Evolutionary conservation across 2,888 invertebrate species (phyloP).

Genomic region (Siphonodentalium dalli): DNA sequence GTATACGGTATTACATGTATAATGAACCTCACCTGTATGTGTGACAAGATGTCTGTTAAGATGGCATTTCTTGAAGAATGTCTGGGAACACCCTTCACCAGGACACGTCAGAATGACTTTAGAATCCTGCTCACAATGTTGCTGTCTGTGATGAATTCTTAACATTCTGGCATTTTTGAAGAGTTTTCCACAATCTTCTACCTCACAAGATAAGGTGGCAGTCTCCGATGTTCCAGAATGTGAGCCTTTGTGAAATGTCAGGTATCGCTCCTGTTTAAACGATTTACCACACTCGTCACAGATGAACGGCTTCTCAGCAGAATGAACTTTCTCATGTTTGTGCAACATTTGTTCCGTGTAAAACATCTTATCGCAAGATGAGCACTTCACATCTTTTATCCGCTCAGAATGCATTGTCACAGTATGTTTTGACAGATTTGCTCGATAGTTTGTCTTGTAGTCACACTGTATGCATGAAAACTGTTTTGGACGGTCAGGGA

Average conservation of each 20-base stretch:
- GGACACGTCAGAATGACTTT: conserved; percentile 54
- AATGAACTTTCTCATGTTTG: conserved; percentile 52
- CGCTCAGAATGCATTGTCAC: conserved; percentile 49
- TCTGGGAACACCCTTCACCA: conserved; percentile 54
- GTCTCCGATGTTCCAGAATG: too few relatives aligned
- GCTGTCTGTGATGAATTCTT: conserved; percentile 52
- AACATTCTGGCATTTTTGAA: conserved; percentile 54
- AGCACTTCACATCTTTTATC: conserved; percentile 34
- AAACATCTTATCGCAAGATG: conserved; percentile 55
- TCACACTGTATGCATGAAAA: conserved; percentile 51
- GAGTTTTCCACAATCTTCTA: conserved; percentile 52
- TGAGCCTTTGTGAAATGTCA: conserved; percentile 49
- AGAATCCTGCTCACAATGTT: conserved; percentile 50
- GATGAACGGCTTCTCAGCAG: conserved; percentile 45
- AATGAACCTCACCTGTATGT: conserved; percentile 62
- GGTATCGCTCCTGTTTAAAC: conserved; percentile 52
- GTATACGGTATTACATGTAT: too few relatives aligned
- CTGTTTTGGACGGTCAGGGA: conserved; percentile 54
- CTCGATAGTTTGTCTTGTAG: conserved; percentile 56
- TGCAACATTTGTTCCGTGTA: conserved; percentile 53
- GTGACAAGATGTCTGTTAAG: conserved; percentile 59
- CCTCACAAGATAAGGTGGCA: too few relatives aligned
- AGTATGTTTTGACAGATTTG: conserved; percentile 55
- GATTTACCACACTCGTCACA: conserved; percentile 55
- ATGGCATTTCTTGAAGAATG: conserved; percentile 61